Conservation (phyloP, 53 echinoderm and acorn worm genomes). For the Henricia sp. region DNA sequence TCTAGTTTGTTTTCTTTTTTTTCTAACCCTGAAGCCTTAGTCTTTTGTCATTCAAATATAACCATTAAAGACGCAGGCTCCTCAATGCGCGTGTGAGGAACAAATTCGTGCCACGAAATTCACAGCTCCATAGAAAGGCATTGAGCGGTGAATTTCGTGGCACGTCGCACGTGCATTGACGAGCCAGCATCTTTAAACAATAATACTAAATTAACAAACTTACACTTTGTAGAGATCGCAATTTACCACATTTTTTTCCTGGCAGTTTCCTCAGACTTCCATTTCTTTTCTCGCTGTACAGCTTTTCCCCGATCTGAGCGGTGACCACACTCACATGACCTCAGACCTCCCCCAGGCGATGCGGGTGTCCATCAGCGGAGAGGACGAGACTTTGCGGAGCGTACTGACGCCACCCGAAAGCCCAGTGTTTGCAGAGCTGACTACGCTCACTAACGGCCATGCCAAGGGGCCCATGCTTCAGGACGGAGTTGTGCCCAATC, state of each 20-base stretch:
- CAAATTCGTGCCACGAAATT: no score
- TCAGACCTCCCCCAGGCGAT: constrained; percentile 60
- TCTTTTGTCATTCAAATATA: no score
- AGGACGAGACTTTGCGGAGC: constrained; percentile 54
- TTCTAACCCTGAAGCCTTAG: no score
- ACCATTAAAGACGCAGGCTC: no score
- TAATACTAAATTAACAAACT: no score
- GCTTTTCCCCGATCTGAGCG: constrained; percentile 66
- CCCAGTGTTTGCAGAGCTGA: constrained; percentile 86
- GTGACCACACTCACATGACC: constrained; percentile 51
- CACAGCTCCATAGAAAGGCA: no score
- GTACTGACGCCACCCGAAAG: constrained; percentile 86
- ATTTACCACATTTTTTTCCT: background rate
- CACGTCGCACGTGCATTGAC: no score
- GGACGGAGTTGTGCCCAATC: constrained; percentile 51
- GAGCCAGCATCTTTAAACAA: no score
- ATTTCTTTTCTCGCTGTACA: constrained; percentile 3
- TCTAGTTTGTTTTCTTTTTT: no score
- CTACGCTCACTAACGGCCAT: constrained; percentile 48
- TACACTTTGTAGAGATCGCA: background rate
- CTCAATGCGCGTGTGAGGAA: no score
- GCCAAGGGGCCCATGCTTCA: constrained; percentile 42
- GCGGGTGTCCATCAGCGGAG: constrained; percentile 63
- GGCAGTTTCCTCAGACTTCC: background rate
- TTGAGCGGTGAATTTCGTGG: no score